A percentile compares a stretch with the other conserved stretches of the same genome.
Evolutionary conservation across 35 echinoderm and acorn worm genomes (phyloP).

Genomic region (Ophiothrix spiculata): DNA sequence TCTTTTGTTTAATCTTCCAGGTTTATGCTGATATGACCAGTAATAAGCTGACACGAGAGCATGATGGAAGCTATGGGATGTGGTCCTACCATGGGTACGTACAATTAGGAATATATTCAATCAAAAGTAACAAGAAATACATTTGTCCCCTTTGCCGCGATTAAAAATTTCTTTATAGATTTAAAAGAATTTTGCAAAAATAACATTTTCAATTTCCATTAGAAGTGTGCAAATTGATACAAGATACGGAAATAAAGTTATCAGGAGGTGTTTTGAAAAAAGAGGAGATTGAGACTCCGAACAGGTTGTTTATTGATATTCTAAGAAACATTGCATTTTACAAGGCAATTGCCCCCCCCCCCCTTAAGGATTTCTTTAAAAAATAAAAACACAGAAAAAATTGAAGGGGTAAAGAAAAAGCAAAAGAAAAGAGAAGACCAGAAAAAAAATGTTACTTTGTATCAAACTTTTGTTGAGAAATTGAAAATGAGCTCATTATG

Average conservation of each 20-base stretch:
- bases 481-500: too few relatives aligned
- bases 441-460: too few relatives aligned
- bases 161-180: not conserved
- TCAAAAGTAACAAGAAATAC: not conserved
- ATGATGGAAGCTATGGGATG: slow-evolving; percentile 88
- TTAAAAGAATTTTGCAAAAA: not conserved
- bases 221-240: not conserved
- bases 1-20: slow-evolving; percentile 24
- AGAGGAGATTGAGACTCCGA: too few relatives aligned
- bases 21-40: slow-evolving; percentile 86
- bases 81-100: slow-evolving; percentile 97
- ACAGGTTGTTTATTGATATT: too few relatives aligned
- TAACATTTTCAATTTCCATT: not conserved
- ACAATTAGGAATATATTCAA: not conserved
- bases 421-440: too few relatives aligned
- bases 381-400: too few relatives aligned
- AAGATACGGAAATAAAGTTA: not conserved
- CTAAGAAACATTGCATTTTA: too few relatives aligned
- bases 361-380: too few relatives aligned
- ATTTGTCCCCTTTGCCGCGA: not conserved
- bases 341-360: too few relatives aligned
- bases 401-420: too few relatives aligned
- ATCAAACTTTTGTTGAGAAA: too few relatives aligned
- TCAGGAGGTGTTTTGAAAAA: too few relatives aligned
- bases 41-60: slow-evolving; percentile 83